A percentile compares a stretch with the other conserved stretches of the same genome.
Evolutionary conservation across 2,888 invertebrate species (phyloP).

Genomic region (Leptinotarsa peninsularis): DNA sequence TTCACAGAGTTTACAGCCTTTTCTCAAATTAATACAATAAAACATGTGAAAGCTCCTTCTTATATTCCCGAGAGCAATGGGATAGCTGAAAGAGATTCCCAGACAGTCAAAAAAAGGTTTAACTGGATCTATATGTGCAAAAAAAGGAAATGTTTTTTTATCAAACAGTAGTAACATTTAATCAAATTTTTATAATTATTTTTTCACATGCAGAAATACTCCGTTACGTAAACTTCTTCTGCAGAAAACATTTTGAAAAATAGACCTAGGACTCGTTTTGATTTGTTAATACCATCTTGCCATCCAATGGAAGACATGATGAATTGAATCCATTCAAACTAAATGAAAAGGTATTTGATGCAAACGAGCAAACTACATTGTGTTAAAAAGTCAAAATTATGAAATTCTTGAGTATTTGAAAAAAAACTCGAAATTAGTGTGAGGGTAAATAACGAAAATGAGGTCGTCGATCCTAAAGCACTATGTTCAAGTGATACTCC

Average conservation of each 20-base stretch:
- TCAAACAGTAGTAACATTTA: neutral
- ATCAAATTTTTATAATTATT: neutral
- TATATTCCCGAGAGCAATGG: conserved; percentile 32
- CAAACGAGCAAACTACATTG: neutral
- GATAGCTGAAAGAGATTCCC: conserved; percentile 42
- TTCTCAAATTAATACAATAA: conserved; percentile 47
- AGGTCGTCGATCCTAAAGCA: neutral
- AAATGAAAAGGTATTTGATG: neutral
- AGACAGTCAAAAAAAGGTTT: conserved; percentile 43
- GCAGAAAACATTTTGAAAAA: neutral
- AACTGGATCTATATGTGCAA: conserved; percentile 19
- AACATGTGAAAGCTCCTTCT: conserved; percentile 37
- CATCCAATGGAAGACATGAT: neutral
- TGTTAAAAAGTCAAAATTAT: neutral
- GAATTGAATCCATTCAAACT: neutral
- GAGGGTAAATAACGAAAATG: neutral
- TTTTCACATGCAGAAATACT: neutral
- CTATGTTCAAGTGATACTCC: neutral
- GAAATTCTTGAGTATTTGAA: neutral
- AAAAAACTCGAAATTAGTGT: neutral
- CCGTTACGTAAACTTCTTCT: conserved; percentile 21
- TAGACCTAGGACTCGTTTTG: neutral
- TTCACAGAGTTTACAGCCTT: conserved; percentile 42
- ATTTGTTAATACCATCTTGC: neutral
- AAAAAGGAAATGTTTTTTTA: neutral